Percentiles rank a stretch among this genome's conserved stretches.
Conservation (phyloP, 2,113 vertebrate species). For the Bagarius yarrelli region DNA sequence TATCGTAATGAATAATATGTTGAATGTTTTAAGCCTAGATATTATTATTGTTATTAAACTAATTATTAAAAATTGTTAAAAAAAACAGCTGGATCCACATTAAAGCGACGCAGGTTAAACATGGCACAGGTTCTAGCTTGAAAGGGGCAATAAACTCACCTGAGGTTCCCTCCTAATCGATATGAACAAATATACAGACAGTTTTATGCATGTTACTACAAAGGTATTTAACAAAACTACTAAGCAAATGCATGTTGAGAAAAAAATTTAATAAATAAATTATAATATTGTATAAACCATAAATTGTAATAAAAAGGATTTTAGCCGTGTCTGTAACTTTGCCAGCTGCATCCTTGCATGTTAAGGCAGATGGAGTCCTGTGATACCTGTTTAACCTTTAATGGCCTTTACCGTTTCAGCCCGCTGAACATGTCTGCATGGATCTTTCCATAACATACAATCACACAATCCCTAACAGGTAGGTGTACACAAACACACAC, state of each 20-base stretch:
- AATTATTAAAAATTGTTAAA: not conserved
- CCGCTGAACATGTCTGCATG: conserved; percentile 42
- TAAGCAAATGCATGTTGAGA: not conserved
- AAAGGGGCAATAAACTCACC: not conserved
- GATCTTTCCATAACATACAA: conserved; percentile 41
- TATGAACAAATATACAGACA: not conserved
- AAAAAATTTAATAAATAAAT: not conserved
- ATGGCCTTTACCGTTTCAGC: conserved; percentile 5
- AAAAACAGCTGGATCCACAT: not conserved
- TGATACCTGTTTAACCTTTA: not conserved
- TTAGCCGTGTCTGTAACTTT: not conserved
- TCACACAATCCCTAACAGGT: conserved; percentile 44
- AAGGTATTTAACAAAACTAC: not conserved
- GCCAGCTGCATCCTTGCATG: not conserved
- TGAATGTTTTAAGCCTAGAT: not conserved
- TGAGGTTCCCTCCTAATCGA: not conserved
- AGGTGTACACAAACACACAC: not conserved
- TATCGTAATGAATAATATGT: not conserved
- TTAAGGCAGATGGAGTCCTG: not conserved
- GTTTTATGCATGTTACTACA: not conserved
- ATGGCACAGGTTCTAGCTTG: not conserved
- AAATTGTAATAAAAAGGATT: not conserved
- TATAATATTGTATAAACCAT: not conserved
- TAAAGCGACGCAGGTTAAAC: not conserved
- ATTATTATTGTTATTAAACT: not conserved